Base-by-base conservation (phyloP, 2,113 vertebrate species). In the Holacanthus passer region DNA sequence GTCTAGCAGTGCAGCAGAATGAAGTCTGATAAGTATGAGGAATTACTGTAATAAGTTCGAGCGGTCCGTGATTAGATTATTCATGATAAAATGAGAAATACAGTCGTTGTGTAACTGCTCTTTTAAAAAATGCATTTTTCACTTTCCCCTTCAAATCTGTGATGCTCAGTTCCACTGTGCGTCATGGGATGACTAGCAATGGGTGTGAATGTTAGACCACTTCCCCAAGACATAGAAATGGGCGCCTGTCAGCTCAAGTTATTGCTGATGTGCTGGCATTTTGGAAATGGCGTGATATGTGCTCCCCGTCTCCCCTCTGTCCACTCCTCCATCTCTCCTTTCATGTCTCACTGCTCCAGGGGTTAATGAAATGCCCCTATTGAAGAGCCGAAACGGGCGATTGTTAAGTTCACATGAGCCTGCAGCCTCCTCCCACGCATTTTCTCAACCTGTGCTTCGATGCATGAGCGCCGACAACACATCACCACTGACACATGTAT, bases 281-380 rank as follows among this genome's bases (percentile, higher is more conserved):
- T 90, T 56, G 39, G 85, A 83, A 87, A 83, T 24, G 50, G 43
- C n/a, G 43, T 22, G 55, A 24, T 67, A 58, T 74, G 75, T 45
- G 74, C 75, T 69, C 72, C 43, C 24, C 3, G 2, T 50, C 75
- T 47, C 77, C 82, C 60, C 86, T 82, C 63, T 5, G 59, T 63
- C 68, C 68, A 68, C 73, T 58, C 71, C 39, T 83, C 77, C 37
- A 3, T 53, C 86, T 80, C 56, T 83, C 31, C 52, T 83, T 80
- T 88, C 76, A 85, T 81, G 83, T 87, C 68, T 89, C 77, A 67
- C 66, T 86, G 87, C 85, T 53, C 60, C 69, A 0, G 71, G 77
- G 89, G 92, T 89, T 92, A 93, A 93, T 94, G 90, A 93, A 92
- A 90, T 85, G 79, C 56, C 76, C 68, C 70, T 20, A 39, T 75